These are phyloP conservation scores for Petrolisthes manimaculis DNA, from an alignment of 2,888 invertebrate genomes.

Conservation along the genomic window DNA sequence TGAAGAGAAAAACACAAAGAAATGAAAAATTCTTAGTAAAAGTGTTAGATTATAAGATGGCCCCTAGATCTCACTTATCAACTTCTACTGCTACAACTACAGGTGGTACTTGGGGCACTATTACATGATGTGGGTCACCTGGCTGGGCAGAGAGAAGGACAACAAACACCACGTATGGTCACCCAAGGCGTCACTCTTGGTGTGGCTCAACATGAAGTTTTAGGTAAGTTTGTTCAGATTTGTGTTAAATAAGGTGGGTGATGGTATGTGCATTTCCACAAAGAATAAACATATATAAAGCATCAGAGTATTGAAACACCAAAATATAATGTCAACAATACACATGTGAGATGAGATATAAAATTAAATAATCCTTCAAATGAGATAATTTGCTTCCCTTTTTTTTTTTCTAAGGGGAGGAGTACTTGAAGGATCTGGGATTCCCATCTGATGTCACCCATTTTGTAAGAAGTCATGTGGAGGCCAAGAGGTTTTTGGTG, in stretches of 20 bases:
- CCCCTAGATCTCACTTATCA: too few species aligned
- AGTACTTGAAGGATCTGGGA: slow-evolving; percentile 43
- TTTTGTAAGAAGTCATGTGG: slow-evolving; percentile 46
- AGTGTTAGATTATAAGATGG: too few species aligned
- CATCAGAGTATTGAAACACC: too few species aligned
- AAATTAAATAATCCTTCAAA: background rate
- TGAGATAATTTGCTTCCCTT: background rate
- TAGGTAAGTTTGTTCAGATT: background rate
- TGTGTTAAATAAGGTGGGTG: background rate
- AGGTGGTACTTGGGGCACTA: slow-evolving; percentile 44
- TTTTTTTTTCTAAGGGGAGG: slow-evolving; percentile 30
- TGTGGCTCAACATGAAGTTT: slow-evolving; percentile 22
- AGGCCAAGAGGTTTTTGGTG: slow-evolving; percentile 50
- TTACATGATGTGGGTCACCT: slow-evolving; percentile 53
- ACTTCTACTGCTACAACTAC: background rate
- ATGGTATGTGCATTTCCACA: background rate
- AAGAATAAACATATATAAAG: too few species aligned
- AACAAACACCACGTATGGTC: slow-evolving; percentile 8
- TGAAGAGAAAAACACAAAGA: too few species aligned
- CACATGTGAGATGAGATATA: too few species aligned
- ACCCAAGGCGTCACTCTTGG: slow-evolving; percentile 21
- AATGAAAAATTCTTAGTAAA: too few species aligned
- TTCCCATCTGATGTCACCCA: slow-evolving; percentile 35
- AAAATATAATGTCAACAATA: too few species aligned
- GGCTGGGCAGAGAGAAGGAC: slow-evolving; percentile 3